phyloP scores from a whole-genome alignment of 2,888 invertebrate genomes.

The Frankliniella intonsa region DNA sequence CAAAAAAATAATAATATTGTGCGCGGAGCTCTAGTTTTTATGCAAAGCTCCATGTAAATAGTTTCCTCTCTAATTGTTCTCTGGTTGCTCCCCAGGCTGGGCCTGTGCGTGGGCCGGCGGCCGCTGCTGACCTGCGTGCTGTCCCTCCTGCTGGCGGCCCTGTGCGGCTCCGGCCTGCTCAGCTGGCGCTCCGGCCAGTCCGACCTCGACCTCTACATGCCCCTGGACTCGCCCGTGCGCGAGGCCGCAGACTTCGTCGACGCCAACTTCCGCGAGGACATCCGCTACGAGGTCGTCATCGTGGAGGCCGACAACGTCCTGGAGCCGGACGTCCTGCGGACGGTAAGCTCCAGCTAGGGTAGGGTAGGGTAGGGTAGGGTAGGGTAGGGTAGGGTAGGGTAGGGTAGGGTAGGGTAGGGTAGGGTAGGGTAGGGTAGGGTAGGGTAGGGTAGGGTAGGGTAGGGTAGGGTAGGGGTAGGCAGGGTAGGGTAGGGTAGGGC shows the following conservation, averaged over 20 bases:
- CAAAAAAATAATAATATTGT: no score
- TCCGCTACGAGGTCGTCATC: conserved; percentile 46
- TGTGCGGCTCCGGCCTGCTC: conserved; percentile 43
- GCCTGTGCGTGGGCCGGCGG: neutral
- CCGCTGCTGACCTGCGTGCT: conserved; percentile 10
- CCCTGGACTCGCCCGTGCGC: conserved; percentile 43
- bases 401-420: no score
- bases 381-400: no score
- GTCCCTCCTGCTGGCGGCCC: conserved; percentile 33
- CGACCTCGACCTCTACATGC: conserved; percentile 45
- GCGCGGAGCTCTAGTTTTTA: no score
- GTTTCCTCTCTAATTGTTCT: no score
- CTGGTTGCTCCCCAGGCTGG: neutral
- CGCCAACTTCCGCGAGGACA: conserved; percentile 45
- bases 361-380: no score
- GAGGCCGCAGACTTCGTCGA: conserved; percentile 44
- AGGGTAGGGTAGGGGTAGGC: no score
- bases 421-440: no score
- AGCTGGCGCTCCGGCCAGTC: conserved; percentile 45
- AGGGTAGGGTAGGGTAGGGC: no score
- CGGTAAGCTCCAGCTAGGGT: conserved; percentile 40
- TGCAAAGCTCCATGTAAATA: no score
- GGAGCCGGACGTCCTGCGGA: conserved; percentile 44
- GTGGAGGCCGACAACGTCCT: conserved; percentile 46
- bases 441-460: no score